A percentile compares a stretch with the other conserved stretches of the same genome.
These are phyloP conservation scores for Nemotelus nigrinus DNA, from an alignment of 2,888 invertebrate species.

Conservation along the genomic window DNA sequence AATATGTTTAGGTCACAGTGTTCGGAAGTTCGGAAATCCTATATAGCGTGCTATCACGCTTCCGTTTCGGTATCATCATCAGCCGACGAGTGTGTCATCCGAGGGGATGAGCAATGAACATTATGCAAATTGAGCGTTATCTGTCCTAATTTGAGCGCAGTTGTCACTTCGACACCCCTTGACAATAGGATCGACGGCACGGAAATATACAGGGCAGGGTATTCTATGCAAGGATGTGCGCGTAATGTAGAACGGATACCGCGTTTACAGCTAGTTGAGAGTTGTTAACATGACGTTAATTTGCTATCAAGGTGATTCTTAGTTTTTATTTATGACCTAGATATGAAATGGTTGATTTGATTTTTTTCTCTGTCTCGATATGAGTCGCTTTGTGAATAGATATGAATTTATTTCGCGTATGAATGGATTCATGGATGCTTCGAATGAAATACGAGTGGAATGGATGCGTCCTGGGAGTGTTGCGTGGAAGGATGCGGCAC, in stretches of 20 bases:
- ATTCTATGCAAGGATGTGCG: not conserved
- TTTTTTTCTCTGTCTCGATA: slow-evolving; percentile 10
- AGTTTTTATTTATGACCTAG: slow-evolving; percentile 5
- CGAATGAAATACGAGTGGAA: slow-evolving; percentile 6
- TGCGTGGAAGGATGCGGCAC: slow-evolving; percentile 28
- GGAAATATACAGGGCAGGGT: too few species aligned
- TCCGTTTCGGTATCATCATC: not conserved
- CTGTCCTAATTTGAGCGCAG: slow-evolving; percentile 26
- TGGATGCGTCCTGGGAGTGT: not conserved
- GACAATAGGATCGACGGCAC: slow-evolving; percentile 14
- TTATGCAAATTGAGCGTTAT: slow-evolving; percentile 44
- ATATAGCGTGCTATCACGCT: not conserved
- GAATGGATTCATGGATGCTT: not conserved
- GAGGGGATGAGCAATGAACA: not conserved
- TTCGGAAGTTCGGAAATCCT: not conserved
- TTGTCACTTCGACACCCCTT: slow-evolving; percentile 36
- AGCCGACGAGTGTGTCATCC: not conserved
- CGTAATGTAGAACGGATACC: not conserved
- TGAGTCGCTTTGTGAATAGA: slow-evolving; percentile 11
- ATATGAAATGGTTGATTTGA: not conserved
- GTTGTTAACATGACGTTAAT: slow-evolving; percentile 37
- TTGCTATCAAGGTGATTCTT: slow-evolving; percentile 2
- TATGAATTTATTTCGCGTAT: slow-evolving; percentile 12
- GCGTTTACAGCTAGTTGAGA: slow-evolving; percentile 31
- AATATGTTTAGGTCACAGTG: not conserved